Conservation (phyloP, 2,888 invertebrate species). For the Iselma pallidipennis region DNA sequence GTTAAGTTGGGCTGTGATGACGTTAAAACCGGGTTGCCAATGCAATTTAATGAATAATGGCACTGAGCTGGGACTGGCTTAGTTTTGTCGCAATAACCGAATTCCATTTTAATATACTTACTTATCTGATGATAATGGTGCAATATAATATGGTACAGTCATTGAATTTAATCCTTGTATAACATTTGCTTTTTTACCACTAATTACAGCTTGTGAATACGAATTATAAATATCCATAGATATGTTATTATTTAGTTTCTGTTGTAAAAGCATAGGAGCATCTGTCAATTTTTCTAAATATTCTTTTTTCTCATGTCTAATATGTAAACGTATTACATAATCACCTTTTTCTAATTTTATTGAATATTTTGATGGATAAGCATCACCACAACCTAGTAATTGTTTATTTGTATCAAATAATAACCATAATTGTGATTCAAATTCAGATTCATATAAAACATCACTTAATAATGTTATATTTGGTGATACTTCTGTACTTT, state of each 20-base stretch:
- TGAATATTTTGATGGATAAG: conserved; percentile 84
- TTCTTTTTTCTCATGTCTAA: conserved; percentile 88
- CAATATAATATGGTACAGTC: conserved; percentile 76
- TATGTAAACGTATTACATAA: conserved; percentile 81
- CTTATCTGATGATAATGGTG: conserved; percentile 83
- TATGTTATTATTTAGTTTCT: conserved; percentile 74
- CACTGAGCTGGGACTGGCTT: no score
- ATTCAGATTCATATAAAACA: conserved; percentile 92
- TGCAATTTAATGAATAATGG: no score
- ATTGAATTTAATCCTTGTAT: conserved; percentile 54
- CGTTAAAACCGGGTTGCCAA: no score
- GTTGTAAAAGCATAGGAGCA: conserved; percentile 71
- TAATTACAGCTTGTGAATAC: conserved; percentile 70
- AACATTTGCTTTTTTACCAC: conserved; percentile 72
- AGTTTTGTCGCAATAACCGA: no score
- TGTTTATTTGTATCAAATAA: conserved; percentile 90
- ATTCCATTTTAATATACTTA: conserved; percentile 59
- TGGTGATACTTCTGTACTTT: conserved; percentile 80
- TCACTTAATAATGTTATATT: conserved; percentile 81
- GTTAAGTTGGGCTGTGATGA: no score
- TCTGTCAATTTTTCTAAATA: conserved; percentile 85
- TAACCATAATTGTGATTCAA: conserved; percentile 97
- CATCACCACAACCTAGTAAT: conserved; percentile 83
- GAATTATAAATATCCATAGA: conserved; percentile 76
- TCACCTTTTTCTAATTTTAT: conserved; percentile 95